Base-by-base conservation (phyloP, 37 sponge, comb jelly and placozoan species). In the Cliona cf. orientalis region DNA sequence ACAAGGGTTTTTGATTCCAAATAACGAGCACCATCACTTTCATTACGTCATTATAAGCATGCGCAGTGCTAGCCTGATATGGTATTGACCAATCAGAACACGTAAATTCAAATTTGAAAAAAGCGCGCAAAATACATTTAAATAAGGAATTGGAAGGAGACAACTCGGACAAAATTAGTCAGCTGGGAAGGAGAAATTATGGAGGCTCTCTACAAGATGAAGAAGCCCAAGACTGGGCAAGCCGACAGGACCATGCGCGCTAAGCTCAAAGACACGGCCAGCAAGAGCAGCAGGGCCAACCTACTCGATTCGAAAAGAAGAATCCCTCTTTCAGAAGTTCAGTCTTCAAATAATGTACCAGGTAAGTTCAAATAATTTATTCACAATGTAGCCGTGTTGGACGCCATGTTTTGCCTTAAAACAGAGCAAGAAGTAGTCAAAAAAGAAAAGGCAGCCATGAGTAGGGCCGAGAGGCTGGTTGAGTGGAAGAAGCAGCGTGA, bases 401-500 rank as follows among this genome's bases (percentile, higher is more conserved):
- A 26, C 23, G 28, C 26, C 3, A 22, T 67, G 40, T 71, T 25
- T 40, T 29, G 36, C 39, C 35, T 53, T 23, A 35, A 37, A 14
- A 7, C 56, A 42, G 42, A 29, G 65, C 38, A 58, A 77, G 46
- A 17, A 1, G 43, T 22, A 19, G 26, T 5, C 40, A 21, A 67
- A 32, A 40, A 45, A 82, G 42, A 62, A 22, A 42, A 49, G 22
- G 3, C 39, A 63, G 41, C 42, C 60, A 61, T 7, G 28, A 5
- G 22, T 29, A 1, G 84, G n/a, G 41, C 68, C 3, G 37, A 81
- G 35, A 28, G 46, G 31, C 60, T 88, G 11, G 12, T 19, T 0
- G 71, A 81, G n/a, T 88, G 89, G 89, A 60, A 88, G 49, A 40
- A 81, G 33, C 22, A 14, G 29, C 74, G 83, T 66, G 76, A 81